phyloP scores from a whole-genome alignment of 2,797 vertebrate species.

The Lindbergichthys nudifrons region DNA sequence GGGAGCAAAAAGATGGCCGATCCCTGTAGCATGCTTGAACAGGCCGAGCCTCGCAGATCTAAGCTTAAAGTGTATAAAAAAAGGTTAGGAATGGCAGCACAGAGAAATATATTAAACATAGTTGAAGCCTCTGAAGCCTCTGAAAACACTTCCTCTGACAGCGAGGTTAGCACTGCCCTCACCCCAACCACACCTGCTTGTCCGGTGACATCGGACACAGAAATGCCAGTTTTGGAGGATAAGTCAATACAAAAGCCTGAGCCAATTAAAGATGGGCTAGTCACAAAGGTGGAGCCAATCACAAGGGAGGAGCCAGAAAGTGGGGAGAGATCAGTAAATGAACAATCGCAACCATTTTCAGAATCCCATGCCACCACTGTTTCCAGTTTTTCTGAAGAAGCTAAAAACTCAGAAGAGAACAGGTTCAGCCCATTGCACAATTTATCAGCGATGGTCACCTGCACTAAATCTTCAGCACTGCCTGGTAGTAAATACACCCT shows the following conservation, averaged over 20 bases:
- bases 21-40: conserved; percentile 83
- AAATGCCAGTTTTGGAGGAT: conserved; percentile 38
- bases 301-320: conserved; percentile 27
- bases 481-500: conserved; percentile 97
- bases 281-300: background rate
- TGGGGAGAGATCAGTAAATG: conserved; percentile 31
- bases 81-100: conserved; percentile 78
- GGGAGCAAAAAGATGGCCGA: conserved; percentile 75
- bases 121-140: conserved; percentile 87
- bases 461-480: conserved; percentile 87
- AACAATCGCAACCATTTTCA: conserved; percentile 37
- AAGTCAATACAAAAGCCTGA: conserved; percentile 28
- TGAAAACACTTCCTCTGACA: conserved; percentile 67
- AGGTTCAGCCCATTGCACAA: conserved; percentile 68
- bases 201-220: conserved; percentile 51
- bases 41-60: conserved; percentile 85
- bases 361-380: conserved; percentile 11
- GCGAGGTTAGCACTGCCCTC: conserved; percentile 77
- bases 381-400: conserved; percentile 38
- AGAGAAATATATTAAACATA: conserved; percentile 71
- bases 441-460: conserved; percentile 75
- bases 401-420: conserved; percentile 51
- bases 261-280: conserved; percentile 21
- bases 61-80: conserved; percentile 91
- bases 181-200: conserved; percentile 30